A percentile compares a stretch with the other conserved stretches of the same genome.
Evolutionary conservation across 2,113 vertebrate genomes (phyloP).

Genomic region (Gymnorhina tibicen): DNA sequence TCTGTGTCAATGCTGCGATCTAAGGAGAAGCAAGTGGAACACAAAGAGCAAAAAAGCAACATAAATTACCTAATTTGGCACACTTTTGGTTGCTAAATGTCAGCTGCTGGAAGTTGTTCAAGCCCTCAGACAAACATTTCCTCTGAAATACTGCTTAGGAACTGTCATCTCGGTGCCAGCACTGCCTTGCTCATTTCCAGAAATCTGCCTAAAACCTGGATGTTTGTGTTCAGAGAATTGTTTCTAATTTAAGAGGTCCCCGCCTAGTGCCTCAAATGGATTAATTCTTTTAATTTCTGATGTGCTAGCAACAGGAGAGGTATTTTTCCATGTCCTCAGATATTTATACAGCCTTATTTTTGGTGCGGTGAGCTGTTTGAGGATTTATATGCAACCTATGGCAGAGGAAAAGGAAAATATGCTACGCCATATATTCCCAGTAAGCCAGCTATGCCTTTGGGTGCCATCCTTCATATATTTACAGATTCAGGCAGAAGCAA

Average conservation of each 20-base stretch:
- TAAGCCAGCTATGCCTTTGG: not conserved
- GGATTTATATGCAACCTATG: not conserved
- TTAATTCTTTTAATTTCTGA: not conserved
- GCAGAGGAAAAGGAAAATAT: slow-evolving; percentile 30
- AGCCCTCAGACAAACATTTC: not conserved
- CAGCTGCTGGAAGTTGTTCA: not conserved
- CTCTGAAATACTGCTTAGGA: not conserved
- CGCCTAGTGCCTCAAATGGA: not conserved
- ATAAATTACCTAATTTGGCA: not conserved
- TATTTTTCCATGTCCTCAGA: slow-evolving; percentile 48
- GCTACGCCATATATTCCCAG: not conserved
- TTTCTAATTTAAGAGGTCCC: slow-evolving; percentile 3
- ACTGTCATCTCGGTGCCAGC: not conserved
- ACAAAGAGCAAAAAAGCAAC: not conserved
- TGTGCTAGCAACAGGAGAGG: not conserved
- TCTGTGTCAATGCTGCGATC: not conserved
- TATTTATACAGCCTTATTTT: slow-evolving; percentile 55
- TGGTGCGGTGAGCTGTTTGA: not conserved
- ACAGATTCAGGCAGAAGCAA: not conserved
- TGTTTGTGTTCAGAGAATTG: not conserved
- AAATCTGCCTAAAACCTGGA: not conserved
- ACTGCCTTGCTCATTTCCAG: slow-evolving; percentile 13
- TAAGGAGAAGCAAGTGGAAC: not conserved
- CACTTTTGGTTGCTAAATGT: not conserved
- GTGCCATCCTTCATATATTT: not conserved